Conservation (phyloP, 2,888 invertebrate species). For the Galerucella pusilla region DNA sequence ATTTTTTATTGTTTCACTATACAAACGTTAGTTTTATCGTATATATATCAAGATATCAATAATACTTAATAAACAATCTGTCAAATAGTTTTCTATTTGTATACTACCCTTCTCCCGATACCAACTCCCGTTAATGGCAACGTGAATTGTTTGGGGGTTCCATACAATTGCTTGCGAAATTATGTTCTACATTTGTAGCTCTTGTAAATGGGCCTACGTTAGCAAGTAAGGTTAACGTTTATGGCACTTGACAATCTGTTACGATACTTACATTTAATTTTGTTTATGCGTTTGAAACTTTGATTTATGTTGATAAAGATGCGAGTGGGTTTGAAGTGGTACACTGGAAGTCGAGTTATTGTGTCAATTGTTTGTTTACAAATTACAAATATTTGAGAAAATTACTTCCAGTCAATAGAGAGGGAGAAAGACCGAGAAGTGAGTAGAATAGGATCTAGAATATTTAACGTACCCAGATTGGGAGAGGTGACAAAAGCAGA, state of each 20-base stretch:
- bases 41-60: too few relatives aligned
- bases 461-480: too few relatives aligned
- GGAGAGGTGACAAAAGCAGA: too few relatives aligned
- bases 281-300: constrained; percentile 49
- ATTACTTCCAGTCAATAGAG: background rate
- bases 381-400: background rate
- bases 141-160: constrained; percentile 29
- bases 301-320: constrained; percentile 33
- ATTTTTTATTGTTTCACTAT: too few relatives aligned
- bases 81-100: background rate
- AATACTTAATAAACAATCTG: too few relatives aligned
- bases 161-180: constrained; percentile 47
- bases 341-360: background rate
- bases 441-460: too few relatives aligned
- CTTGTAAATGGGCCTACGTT: constrained; percentile 43
- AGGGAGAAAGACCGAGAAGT: too few relatives aligned
- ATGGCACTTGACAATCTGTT: constrained; percentile 59
- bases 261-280: constrained; percentile 48
- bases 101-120: background rate
- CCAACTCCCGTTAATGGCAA: constrained; percentile 19
- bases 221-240: constrained; percentile 45
- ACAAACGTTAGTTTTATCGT: too few relatives aligned
- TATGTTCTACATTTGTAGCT: constrained; percentile 54
- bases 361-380: constrained; percentile 1
- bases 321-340: constrained; percentile 24